Conservation (phyloP, 2,888 invertebrate species). For the Chesias legatella region DNA sequence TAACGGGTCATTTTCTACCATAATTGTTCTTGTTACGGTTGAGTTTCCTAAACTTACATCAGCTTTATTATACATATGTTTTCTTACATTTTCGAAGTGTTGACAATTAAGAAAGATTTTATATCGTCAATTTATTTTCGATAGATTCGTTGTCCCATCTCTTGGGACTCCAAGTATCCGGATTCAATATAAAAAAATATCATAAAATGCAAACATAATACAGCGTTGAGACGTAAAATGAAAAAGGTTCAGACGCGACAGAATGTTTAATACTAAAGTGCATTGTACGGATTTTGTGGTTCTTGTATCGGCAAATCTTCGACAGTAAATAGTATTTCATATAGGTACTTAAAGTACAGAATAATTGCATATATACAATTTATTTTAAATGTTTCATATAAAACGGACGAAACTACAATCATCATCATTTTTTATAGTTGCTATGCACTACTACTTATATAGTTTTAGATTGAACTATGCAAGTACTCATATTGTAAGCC, state of each 20-base stretch:
- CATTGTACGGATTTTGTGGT: conserved; percentile 27
- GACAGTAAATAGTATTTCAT: too few species aligned
- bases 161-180: conserved; percentile 23
- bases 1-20: conserved; percentile 34
- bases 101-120: conserved; percentile 23
- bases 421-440: too few species aligned
- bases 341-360: too few species aligned
- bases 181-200: conserved; percentile 33
- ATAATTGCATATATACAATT: too few species aligned
- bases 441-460: too few species aligned
- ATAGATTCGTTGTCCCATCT: conserved; percentile 19
- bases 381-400: too few species aligned
- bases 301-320: conserved; percentile 8
- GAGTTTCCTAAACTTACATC: conserved; percentile 21
- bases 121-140: conserved; percentile 26
- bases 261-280: conserved; percentile 22
- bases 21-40: conserved; percentile 42
- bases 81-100: conserved; percentile 21
- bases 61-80: conserved; percentile 27
- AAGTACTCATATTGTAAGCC: too few species aligned
- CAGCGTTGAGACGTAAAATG: conserved; percentile 19
- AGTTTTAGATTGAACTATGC: too few species aligned
- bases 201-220: conserved; percentile 28
- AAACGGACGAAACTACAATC: too few species aligned
- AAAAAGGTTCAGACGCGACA: conserved; percentile 17